Evolutionary conservation across 2,113 vertebrate genomes (phyloP).

Genomic region (Bubo blakistoni): DNA sequence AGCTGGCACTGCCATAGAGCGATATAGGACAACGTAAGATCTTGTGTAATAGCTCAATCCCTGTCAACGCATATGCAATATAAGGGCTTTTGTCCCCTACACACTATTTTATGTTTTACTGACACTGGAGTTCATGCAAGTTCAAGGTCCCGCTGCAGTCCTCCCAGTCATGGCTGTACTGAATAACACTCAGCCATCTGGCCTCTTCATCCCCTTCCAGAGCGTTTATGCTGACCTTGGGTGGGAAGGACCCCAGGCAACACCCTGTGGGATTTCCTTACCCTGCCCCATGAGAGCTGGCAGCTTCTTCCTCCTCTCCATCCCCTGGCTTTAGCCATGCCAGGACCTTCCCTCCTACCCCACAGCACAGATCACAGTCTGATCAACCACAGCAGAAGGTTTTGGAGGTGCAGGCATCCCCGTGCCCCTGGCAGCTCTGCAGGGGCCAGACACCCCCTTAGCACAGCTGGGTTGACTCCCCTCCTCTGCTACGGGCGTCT

Average conservation of each 20-base stretch:
- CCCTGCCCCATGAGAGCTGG: background rate
- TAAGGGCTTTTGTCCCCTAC: background rate
- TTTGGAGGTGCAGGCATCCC: background rate
- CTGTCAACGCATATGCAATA: background rate
- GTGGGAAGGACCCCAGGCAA: background rate
- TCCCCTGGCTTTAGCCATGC: background rate
- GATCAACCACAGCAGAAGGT: background rate
- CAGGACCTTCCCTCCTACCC: background rate
- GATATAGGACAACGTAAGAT: background rate
- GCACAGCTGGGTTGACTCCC: background rate
- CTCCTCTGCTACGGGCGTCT: background rate
- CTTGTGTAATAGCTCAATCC: background rate
- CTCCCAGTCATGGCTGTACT: background rate
- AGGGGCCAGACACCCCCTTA: background rate
- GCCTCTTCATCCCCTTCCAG: background rate
- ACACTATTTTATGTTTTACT: background rate
- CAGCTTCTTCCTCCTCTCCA: background rate
- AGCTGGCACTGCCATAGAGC: background rate
- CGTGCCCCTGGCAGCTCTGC: fast-evolving
- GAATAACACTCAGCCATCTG: background rate
- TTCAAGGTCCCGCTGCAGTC: background rate
- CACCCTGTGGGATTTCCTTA: background rate
- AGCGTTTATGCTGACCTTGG: background rate
- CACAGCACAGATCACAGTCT: background rate
- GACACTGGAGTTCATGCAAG: background rate